Base-by-base conservation (phyloP, 2,888 invertebrate genomes). In the Kuschelorhynchus macadamiae region DNA sequence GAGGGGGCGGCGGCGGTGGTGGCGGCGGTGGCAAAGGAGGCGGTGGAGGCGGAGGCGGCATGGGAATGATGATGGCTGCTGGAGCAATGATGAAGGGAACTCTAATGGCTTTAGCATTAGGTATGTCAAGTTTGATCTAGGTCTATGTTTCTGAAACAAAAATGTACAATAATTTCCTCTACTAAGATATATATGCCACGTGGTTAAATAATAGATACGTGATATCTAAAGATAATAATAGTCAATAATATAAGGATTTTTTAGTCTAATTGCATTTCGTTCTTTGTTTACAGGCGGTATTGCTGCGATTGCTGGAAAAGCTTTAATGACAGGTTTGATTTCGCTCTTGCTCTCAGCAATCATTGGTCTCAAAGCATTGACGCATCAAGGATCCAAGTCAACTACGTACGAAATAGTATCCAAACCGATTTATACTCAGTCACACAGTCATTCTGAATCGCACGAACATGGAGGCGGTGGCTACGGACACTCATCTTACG, bases 401-500 rank as follows among this genome's bases (percentile, higher is more conserved):
- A 92, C 93, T 7, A 93, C 93, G 0, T 94, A 94, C 79, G 94
- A 94, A 83, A 92, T 94, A 68, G 91, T 94, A 5, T 90, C 93
- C 41, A 94, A 94, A 75, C 94, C 94, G 0, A 86, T 94, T 0
- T 93, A 93, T 80, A 88, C 89, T 0, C 90, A 90, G 76, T 86
- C 90, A 1, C 90, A 90, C 76, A 88, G 89, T 0, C 91, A 92
- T 77, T 87, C 87, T 46, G 82, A 86, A 1, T 90, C 90, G 65
- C 90, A 91, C 66, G 90, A 91, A 68, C 87, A 87, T 17, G 88
- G 88, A 11, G 75, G 78, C 25, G 76, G 75, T 11, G 12, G 30
- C 14, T 79, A 80, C 68, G 81, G 81, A 8, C 84, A 85, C 0
- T 88, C 89, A 16, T 88, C 87, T 7, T 87, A 86, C 81, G 86